Percentiles rank a stretch among this genome's conserved stretches.
These are phyloP conservation scores for Heliconius himera DNA, from an alignment of 1,140 invertebrate species.

Conservation along the genomic window DNA sequence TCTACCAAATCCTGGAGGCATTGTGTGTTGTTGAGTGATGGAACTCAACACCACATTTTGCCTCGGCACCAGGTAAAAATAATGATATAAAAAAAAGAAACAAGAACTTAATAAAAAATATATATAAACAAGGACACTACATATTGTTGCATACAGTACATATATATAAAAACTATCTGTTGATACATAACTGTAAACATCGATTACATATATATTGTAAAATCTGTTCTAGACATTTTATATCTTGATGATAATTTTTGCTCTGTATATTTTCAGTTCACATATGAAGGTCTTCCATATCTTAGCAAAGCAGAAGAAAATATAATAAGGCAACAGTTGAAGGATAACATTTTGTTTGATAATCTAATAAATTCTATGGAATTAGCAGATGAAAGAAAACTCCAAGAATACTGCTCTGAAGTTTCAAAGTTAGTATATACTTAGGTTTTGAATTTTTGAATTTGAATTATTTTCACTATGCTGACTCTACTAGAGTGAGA, in stretches of 20 bases:
- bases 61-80: no score
- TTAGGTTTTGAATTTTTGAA: neutral
- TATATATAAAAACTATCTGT: no score
- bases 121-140: no score
- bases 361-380: conserved; percentile 46
- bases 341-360: conserved; percentile 60
- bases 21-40: no score
- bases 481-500: no score
- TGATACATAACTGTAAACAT: no score
- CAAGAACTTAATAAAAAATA: no score
- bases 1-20: no score
- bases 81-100: no score
- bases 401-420: conserved; percentile 81
- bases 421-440: conserved; percentile 63
- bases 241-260: neutral
- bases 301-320: conserved; percentile 83
- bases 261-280: conserved; percentile 79
- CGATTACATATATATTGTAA: neutral
- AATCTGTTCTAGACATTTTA: neutral
- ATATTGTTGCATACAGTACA: no score
- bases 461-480: no score
- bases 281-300: conserved; percentile 86
- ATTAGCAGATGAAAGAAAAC: conserved; percentile 66
- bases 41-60: no score
- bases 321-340: conserved; percentile 76